Evolutionary conservation across 2,113 vertebrate species (phyloP).

Genomic region (Agapornis roseicollis): DNA sequence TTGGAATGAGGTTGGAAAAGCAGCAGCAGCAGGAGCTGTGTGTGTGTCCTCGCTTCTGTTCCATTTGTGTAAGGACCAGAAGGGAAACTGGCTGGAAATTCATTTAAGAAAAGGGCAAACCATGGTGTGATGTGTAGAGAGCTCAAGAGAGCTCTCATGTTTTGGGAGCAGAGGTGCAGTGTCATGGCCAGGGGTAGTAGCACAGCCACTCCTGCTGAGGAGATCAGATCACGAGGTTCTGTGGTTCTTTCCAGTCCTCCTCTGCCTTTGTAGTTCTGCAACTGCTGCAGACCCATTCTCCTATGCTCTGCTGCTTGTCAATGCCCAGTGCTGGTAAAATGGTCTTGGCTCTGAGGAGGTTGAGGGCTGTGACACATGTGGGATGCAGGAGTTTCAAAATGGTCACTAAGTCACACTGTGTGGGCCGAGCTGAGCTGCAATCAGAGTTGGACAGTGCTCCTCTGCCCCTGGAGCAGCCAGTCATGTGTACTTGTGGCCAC

Average conservation of each 20-base stretch:
- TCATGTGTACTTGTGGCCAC: background rate
- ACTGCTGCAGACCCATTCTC: background rate
- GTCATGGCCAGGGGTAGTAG: background rate
- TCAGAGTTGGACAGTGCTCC: background rate
- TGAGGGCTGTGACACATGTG: background rate
- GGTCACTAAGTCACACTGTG: background rate
- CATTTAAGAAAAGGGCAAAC: background rate
- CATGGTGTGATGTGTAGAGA: accelerated
- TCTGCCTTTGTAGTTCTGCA: background rate
- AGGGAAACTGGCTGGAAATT: background rate
- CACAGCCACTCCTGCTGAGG: accelerated
- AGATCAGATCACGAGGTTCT: background rate
- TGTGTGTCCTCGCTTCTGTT: accelerated
- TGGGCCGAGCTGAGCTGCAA: background rate
- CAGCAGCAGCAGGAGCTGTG: background rate
- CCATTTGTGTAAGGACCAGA: background rate
- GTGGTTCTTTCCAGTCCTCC: background rate
- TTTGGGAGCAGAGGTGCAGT: background rate
- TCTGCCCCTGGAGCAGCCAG: background rate
- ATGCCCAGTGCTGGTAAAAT: background rate
- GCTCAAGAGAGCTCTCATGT: background rate
- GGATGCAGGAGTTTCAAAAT: background rate
- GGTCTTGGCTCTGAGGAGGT: background rate
- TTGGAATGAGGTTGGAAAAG: background rate
- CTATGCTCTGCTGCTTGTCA: background rate